These are phyloP conservation scores for Heteromyza rotundicornis DNA, from an alignment of 2,888 invertebrate species.

Conservation along the genomic window DNA sequence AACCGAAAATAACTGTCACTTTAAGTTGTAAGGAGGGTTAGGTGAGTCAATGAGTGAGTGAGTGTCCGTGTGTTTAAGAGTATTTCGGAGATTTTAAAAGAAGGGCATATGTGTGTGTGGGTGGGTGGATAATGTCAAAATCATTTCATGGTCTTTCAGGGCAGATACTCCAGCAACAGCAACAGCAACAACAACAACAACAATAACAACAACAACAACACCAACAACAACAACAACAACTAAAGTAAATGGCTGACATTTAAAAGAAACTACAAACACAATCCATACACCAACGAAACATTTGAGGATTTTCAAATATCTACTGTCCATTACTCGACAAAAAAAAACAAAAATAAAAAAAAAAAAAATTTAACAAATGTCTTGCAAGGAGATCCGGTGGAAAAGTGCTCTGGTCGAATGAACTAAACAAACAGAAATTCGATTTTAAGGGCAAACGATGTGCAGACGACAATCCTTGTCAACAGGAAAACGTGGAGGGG, in stretches of 20 bases:
- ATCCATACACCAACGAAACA: no score
- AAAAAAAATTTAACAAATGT: no score
- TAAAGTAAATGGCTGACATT: not conserved
- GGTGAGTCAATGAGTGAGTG: not conserved
- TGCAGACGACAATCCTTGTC: conserved; percentile 1
- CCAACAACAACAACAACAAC: conserved; percentile 3
- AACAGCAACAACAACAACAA: conserved; percentile 1
- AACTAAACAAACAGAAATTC: conserved; percentile 25
- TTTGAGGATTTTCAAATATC: conserved; percentile 23
- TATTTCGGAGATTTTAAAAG: no score
- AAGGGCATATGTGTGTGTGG: no score
- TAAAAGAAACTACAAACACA: conserved; percentile 11
- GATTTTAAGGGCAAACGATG: conserved; percentile 11
- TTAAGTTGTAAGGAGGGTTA: not conserved
- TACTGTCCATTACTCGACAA: no score
- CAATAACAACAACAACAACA: not conserved
- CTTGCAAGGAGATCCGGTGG: not conserved
- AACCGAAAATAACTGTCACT: not conserved
- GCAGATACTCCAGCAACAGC: not conserved
- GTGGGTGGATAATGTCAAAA: conserved; percentile 11
- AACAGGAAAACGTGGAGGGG: not conserved
- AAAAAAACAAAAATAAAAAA: no score
- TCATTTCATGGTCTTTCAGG: conserved; percentile 2
- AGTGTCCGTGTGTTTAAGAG: not conserved
- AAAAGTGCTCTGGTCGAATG: not conserved